Base-by-base conservation (phyloP, 2,888 invertebrate genomes). In the Furcula furcula region DNA sequence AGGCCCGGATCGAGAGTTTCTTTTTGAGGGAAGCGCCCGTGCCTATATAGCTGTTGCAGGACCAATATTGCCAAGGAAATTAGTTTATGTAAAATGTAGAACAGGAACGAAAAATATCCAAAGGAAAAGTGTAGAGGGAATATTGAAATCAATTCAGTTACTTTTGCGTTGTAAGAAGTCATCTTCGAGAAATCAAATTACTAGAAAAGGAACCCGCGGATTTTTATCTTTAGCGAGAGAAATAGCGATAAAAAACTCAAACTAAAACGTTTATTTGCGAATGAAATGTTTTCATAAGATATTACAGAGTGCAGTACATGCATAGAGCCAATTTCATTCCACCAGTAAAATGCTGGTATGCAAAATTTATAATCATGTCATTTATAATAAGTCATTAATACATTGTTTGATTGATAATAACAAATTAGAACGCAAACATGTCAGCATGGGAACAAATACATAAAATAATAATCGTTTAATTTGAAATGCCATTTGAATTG, bases 21-120 rank as follows among this genome's bases (percentile, higher is more conserved):
- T 82, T 85, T 83, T 77, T 73, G 78, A 81, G 70, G 72, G 74
- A 76, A 70, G 65, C 77, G 72, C 67, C 77, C 75, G 73, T 76
- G 81, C 82, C 79, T 82, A 79, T 78, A 71, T 77, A 78, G 84
- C 85, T 84, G 85, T 78, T 82, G 84, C 77, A 76, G 79, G 80
- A 85, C 84, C 87, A 86, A 88, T 88, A 88, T 87, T 87, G 85
- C 79, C 71, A 68, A 81, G 87, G 85, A 87, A 88, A 88, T 88
- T 86, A 87, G 87, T 87, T 88, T 88, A 88, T 85, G 84, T 82
- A 86, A 86, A 87, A 87, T 85, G 83, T 84, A 84, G 84, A 85
- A 82, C 82, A 79, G 79, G 72, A 82, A 75, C 75, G 79, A 81
- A 83, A 80, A 87, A 83, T 83, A 80, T 80, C 78, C 64, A 40